phyloP scores from a whole-genome alignment of 2,113 vertebrate species.

The Acanthisitta chloris region DNA sequence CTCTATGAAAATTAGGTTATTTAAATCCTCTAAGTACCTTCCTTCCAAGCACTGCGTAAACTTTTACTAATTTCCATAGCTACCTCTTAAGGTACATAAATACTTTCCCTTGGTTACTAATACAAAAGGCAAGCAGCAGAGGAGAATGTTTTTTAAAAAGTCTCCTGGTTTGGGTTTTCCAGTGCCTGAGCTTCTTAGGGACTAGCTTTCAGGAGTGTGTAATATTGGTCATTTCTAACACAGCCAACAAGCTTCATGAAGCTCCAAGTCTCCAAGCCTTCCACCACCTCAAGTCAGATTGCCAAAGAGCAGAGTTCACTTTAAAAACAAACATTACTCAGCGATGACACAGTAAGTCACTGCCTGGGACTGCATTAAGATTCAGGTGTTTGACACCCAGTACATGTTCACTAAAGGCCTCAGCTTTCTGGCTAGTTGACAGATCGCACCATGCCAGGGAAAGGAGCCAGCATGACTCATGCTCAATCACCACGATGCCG shows the following conservation, averaged over 20 bases:
- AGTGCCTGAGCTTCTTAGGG: not conserved
- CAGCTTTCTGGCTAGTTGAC: slow-evolving; percentile 19
- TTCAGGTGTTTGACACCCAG: slow-evolving; percentile 8
- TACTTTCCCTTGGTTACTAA: not conserved
- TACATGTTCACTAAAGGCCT: not conserved
- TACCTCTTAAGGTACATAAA: not conserved
- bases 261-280: not conserved
- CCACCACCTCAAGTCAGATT: not conserved
- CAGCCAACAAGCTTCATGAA: not conserved
- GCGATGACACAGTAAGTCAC: not conserved
- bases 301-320: not conserved
- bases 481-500: not conserved
- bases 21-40: not conserved
- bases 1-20: not conserved
- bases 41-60: not conserved
- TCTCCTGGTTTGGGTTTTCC: not conserved
- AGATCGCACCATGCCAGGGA: slow-evolving; percentile 42
- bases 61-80: not conserved
- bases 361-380: not conserved
- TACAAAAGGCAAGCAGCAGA: not conserved
- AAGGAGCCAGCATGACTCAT: slow-evolving; percentile 50
- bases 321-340: not conserved
- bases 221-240: not conserved
- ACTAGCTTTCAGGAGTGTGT: not conserved
- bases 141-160: not conserved